Evolutionary conservation across 2,797 vertebrate species (phyloP).

Genomic region (Chiroxiphia lanceolata): DNA sequence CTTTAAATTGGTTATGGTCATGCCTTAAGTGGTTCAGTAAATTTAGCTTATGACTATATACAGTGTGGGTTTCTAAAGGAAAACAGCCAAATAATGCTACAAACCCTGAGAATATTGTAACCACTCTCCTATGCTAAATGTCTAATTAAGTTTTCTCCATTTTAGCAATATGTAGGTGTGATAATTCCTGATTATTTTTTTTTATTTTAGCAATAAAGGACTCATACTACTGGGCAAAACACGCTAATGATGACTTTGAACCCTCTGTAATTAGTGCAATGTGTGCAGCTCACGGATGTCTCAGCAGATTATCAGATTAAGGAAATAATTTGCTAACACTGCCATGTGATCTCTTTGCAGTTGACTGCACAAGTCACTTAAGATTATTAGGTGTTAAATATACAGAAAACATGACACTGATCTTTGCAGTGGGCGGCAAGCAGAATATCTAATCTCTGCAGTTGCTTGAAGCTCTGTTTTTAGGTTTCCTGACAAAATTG

Average conservation of each 20-base stretch:
- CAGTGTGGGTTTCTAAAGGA: background rate
- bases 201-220: background rate
- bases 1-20: background rate
- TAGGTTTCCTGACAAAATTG: slow-evolving; percentile 4
- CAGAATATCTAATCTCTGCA: slow-evolving; percentile 40
- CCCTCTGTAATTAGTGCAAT: slow-evolving; percentile 10
- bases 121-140: background rate
- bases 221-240: background rate
- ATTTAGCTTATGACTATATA: slow-evolving; percentile 14
- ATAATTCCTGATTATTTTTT: background rate
- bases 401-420: slow-evolving; percentile 45
- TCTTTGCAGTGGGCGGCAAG: slow-evolving; percentile 37
- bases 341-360: slow-evolving; percentile 63
- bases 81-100: background rate
- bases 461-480: slow-evolving; percentile 21
- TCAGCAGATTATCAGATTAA: slow-evolving; percentile 63
- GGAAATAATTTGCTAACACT: slow-evolving; percentile 50
- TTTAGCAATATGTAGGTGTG: slow-evolving; percentile 29
- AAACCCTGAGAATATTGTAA: background rate
- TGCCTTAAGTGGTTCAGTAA: background rate
- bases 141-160: slow-evolving; percentile 42
- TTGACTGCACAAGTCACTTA: slow-evolving; percentile 57
- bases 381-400: slow-evolving; percentile 64
- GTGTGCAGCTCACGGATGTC: slow-evolving; percentile 3
- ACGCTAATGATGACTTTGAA: background rate